These are phyloP conservation scores for Hemiscyllium ocellatum DNA, from an alignment of 2,113 vertebrate genomes.

Conservation along the genomic window DNA sequence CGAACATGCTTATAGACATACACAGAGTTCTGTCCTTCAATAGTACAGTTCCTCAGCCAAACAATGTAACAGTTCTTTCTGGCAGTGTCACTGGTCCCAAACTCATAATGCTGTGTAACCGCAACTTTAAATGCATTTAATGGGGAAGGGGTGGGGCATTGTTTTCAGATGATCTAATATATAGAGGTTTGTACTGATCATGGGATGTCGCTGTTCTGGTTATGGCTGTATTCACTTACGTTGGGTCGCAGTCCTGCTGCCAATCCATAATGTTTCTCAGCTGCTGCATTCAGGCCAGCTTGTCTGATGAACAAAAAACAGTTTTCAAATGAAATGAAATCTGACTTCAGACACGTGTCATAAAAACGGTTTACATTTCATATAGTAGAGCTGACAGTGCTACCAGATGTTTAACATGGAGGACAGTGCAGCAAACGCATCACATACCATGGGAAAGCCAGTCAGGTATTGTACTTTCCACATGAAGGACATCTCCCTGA, in stretches of 20 bases:
- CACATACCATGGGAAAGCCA: neutral
- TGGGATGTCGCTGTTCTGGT: neutral
- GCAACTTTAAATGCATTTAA: neutral
- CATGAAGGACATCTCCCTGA: neutral
- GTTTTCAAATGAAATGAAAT: constrained; percentile 21
- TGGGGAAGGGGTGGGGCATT: neutral
- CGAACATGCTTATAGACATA: neutral
- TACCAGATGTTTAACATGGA: constrained; percentile 19
- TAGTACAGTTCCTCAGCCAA: neutral
- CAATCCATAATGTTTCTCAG: constrained; percentile 86
- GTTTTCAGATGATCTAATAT: neutral
- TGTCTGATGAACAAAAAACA: constrained; percentile 67
- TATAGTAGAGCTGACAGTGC: neutral
- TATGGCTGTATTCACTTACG: constrained; percentile 66
- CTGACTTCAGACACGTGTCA: constrained; percentile 25
- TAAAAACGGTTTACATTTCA: constrained; percentile 14
- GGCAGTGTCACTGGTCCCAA: neutral
- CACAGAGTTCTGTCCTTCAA: neutral
- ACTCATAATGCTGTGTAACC: neutral
- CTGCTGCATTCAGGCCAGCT: constrained; percentile 90
- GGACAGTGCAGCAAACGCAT: neutral
- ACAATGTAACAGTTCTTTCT: neutral
- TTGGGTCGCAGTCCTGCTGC: constrained; percentile 84
- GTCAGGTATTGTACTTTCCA: neutral
- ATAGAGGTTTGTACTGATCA: neutral